These are phyloP conservation scores for Perca fluviatilis DNA, from an alignment of 2,113 vertebrate species.

Conservation along the genomic window DNA sequence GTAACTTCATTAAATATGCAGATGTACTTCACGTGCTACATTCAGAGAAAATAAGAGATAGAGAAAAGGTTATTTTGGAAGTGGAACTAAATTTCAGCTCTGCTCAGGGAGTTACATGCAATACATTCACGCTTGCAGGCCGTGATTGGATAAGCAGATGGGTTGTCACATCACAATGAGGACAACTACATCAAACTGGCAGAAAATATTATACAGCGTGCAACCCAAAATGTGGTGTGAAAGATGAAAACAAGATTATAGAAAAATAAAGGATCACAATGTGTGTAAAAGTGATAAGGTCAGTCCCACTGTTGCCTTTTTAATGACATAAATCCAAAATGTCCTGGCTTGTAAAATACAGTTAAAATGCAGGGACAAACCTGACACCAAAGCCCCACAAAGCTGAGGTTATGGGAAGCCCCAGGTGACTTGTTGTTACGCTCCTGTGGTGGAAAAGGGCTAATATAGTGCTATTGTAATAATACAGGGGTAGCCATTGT, in stretches of 20 bases:
- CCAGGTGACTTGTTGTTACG: neutral
- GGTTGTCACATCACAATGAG: neutral
- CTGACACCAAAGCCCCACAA: neutral
- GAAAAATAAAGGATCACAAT: neutral
- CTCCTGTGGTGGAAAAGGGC: neutral
- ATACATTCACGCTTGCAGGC: neutral
- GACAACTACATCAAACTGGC: neutral
- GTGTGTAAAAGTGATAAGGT: no score
- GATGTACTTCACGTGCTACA: no score
- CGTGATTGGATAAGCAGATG: neutral
- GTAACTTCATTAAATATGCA: no score
- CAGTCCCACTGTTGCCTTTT: neutral
- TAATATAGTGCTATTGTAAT: no score
- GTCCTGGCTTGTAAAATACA: neutral
- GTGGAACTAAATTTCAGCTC: no score
- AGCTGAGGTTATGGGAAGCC: neutral
- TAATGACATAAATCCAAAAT: neutral
- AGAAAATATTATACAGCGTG: neutral
- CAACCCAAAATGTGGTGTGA: neutral
- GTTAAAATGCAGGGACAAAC: neutral
- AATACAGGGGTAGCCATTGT: neutral
- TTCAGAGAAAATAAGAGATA: no score
- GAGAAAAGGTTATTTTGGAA: no score
- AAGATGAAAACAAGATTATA: neutral
- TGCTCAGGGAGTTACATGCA: neutral